These are phyloP conservation scores for Acanthosepion esculentum DNA, from an alignment of 2,888 invertebrate species.

Conservation along the genomic window DNA sequence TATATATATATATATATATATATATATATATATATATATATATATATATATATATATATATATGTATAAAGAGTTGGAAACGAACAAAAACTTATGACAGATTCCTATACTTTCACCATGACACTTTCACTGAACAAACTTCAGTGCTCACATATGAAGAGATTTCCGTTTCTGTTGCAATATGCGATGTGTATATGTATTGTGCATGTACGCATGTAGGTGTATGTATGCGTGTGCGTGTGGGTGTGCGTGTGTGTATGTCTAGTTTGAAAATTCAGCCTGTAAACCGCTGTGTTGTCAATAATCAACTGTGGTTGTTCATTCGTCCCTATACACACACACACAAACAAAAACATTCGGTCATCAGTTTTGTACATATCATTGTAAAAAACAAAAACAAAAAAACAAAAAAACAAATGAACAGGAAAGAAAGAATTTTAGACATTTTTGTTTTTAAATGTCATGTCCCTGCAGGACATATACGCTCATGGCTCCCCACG, in stretches of 20 bases:
- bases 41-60: too few species aligned
- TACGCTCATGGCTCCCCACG: too few species aligned
- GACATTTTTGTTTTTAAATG: background rate
- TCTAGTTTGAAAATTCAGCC: background rate
- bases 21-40: too few species aligned
- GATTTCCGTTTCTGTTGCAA: background rate
- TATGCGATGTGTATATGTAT: background rate
- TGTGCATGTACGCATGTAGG: background rate
- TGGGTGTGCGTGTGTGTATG: background rate
- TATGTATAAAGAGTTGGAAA: too few species aligned
- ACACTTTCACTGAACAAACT: background rate
- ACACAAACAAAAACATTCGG: background rate
- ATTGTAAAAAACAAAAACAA: background rate
- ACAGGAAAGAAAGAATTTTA: background rate
- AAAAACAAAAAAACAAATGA: background rate
- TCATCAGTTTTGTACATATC: background rate
- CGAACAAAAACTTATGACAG: background rate
- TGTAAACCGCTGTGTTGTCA: background rate
- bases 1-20: too few species aligned
- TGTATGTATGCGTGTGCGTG: background rate
- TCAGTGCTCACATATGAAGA: background rate
- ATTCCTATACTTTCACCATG: background rate
- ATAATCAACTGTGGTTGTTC: background rate
- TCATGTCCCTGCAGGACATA: too few species aligned
- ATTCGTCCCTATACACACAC: background rate